A percentile compares a stretch with the other conserved stretches of the same genome.
These are phyloP conservation scores for Achatina immaculata DNA, from an alignment of 1,140 invertebrate genomes.

Conservation along the genomic window DNA sequence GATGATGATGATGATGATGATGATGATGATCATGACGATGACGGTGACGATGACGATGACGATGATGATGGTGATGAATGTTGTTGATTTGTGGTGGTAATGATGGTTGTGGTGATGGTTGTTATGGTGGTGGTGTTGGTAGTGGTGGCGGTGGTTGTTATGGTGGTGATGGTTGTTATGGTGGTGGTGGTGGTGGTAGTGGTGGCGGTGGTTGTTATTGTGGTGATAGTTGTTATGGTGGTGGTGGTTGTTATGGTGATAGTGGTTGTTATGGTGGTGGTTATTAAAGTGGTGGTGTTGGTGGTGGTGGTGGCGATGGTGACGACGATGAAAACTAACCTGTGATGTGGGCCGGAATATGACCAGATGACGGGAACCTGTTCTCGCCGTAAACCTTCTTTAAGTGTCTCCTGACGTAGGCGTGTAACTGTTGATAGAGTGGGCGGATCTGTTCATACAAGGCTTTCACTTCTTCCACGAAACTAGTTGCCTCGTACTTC, in stretches of 20 bases:
- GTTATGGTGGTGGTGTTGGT: neutral
- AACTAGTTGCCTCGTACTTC: neutral
- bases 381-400: neutral
- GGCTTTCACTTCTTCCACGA: neutral
- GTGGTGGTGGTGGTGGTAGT: slow-evolving; percentile 2
- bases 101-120: slow-evolving; percentile 28
- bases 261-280: no score
- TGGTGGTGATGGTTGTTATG: neutral
- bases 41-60: slow-evolving; percentile 34
- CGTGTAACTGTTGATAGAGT: neutral
- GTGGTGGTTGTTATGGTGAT: no score
- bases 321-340: no score
- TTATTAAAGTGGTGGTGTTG: no score
- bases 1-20: slow-evolving; percentile 24
- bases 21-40: slow-evolving; percentile 35
- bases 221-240: no score
- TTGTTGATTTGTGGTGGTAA: slow-evolving; percentile 23
- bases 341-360: neutral
- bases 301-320: no score
- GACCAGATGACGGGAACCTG: neutral
- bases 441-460: neutral
- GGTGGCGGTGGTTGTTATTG: no score
- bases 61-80: slow-evolving; percentile 37
- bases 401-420: neutral
- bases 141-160: neutral